Conservation (phyloP, 2,797 vertebrate genomes). For the Spinus olivaceus region DNA sequence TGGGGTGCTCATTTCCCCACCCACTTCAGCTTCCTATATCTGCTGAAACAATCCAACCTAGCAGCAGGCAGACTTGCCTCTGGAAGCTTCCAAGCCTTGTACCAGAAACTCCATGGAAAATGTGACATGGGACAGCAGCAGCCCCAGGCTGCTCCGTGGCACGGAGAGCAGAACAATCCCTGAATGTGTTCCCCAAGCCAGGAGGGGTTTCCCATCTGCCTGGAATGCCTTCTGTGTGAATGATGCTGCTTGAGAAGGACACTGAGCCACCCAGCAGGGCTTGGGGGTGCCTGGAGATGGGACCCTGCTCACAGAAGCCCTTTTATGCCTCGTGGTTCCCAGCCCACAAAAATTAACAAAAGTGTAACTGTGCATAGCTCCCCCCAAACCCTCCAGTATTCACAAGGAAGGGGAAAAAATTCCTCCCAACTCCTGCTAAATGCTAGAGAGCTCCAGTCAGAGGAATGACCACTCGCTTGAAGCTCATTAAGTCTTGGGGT, state of each 20-base stretch:
- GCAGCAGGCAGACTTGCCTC: background rate
- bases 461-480: background rate
- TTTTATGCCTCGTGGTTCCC: background rate
- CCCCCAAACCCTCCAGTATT: background rate
- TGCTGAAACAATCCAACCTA: background rate
- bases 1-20: fast-evolving
- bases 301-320: slow-evolving; percentile 26
- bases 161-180: slow-evolving; percentile 17
- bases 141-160: background rate
- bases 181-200: background rate
- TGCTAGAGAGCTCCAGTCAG: background rate
- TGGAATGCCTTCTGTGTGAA: slow-evolving; percentile 34
- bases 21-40: fast-evolving
- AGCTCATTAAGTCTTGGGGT: background rate
- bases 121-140: background rate
- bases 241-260: background rate
- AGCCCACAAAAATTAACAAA: slow-evolving; percentile 26
- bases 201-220: background rate
- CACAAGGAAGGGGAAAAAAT: background rate
- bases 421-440: background rate
- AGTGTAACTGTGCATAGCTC: slow-evolving; percentile 8
- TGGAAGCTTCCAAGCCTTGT: background rate
- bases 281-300: background rate
- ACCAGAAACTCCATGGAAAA: slow-evolving; percentile 7
- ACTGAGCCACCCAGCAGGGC: background rate